Base-by-base conservation (phyloP, 2,113 vertebrate species). In the Megaptera novaeangliae region DNA sequence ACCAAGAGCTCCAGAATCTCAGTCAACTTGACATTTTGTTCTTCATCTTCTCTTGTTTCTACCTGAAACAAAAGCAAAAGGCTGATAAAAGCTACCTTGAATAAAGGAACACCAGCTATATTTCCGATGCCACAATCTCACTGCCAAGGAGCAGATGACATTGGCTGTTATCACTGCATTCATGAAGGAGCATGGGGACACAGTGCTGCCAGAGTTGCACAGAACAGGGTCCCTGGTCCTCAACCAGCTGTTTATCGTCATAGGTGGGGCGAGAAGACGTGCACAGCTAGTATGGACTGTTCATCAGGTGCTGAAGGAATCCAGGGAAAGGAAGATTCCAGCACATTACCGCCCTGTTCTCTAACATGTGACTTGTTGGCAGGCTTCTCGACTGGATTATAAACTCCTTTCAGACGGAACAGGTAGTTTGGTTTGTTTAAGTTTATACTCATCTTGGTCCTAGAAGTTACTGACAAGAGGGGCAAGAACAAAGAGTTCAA, bases 1-100 rank as follows among this genome's bases (percentile, higher is more conserved):
- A 99, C 98, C 98, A 99, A 98, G 5, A 99, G 99, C 97, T 99
- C 99, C 98, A 99, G 98, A 98, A 99, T 99, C 98, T 99, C 99
- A 8, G 98, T 93, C 98, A 99, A 93, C 94, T 99, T 99, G 77
- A 99, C 92, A 88, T 98, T 99, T 98, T 99, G 99, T 81, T 99
- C 99, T 94, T 99, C 99, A 98, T 99, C 99, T 98, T 99, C 99
- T 96, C 99, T 99, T 34, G 99, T 99, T 98, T 99, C 99, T 96
- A 99, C 99, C 99, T 99, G 97, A 81, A 80, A 98, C 25, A 91
- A 88, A 93, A 97, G 2, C 17, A 25, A 49, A 77, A 75, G n/a
- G 46, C 20, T 80, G 31, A 25, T 66, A 91, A 95, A 92, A 82
- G 29, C 41, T 94, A 80, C 57, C 59, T 23, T 49, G 13, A 69